Conservation (phyloP, 2,797 vertebrate species). For the Centroberyx gerrardi region DNA sequence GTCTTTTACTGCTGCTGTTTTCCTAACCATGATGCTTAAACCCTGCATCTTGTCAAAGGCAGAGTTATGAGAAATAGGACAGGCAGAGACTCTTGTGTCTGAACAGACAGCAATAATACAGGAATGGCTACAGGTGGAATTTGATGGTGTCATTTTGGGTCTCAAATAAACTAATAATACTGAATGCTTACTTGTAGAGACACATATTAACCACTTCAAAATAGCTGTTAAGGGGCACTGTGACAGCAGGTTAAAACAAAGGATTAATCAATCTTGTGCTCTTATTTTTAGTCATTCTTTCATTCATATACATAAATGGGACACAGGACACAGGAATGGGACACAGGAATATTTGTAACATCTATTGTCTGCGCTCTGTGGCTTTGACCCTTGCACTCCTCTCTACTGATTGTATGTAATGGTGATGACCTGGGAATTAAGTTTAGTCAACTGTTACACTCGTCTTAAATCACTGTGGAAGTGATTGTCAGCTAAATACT, state of each 20-base stretch:
- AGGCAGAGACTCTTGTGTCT: background rate
- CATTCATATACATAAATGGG: constrained; percentile 15
- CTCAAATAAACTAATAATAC: background rate
- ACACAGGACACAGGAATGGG: background rate
- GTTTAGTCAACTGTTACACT: background rate
- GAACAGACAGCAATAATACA: background rate
- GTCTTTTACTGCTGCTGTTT: no score
- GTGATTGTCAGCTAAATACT: constrained; percentile 1
- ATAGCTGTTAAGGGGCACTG: no score
- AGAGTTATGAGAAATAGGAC: background rate
- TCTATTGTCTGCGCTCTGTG: constrained; percentile 1
- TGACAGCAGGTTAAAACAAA: constrained; percentile 16
- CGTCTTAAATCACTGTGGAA: background rate
- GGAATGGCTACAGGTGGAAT: background rate
- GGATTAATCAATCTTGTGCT: constrained; percentile 16
- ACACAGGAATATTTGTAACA: background rate
- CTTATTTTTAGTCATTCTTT: constrained; percentile 16
- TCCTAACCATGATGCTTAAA: background rate
- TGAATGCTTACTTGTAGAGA: constrained; percentile 2
- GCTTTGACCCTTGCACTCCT: background rate
- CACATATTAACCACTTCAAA: no score
- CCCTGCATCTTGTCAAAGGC: background rate
- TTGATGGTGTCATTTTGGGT: background rate
- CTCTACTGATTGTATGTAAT: no score
- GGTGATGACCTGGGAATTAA: no score